Percentiles rank a stretch among this genome's conserved stretches.
Evolutionary conservation across 2,888 invertebrate genomes (phyloP).

Genomic region (Uropetala carovei): DNA sequence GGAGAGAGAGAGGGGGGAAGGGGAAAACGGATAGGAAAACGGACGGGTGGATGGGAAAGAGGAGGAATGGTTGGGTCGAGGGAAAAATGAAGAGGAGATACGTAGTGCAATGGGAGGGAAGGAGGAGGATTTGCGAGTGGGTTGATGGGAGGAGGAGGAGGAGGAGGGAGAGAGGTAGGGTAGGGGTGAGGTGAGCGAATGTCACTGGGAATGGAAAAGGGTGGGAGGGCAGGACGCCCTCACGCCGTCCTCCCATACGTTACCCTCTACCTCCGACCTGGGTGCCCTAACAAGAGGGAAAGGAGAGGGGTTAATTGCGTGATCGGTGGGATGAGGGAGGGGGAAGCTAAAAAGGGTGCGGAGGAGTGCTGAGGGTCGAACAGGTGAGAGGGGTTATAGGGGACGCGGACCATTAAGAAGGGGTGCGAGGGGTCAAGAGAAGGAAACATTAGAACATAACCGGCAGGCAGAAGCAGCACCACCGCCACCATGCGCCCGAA

Average conservation of each 20-base stretch:
- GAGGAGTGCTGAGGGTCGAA: background rate
- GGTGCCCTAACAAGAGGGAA: background rate
- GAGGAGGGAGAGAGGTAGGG: background rate
- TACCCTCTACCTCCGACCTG: background rate
- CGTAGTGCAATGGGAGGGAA: background rate
- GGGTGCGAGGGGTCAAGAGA: background rate
- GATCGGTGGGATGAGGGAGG: background rate
- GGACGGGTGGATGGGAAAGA: background rate
- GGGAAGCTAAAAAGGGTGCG: background rate
- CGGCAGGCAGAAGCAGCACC: background rate
- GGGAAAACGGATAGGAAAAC: conserved; percentile 20
- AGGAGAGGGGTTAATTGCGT: background rate
- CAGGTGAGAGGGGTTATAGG: conserved; percentile 10
- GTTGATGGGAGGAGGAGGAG: background rate
- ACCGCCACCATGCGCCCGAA: background rate
- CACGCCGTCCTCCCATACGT: background rate
- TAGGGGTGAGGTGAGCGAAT: background rate
- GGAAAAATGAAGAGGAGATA: background rate
- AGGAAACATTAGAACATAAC: conserved; percentile 3
- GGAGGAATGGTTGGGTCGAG: background rate
- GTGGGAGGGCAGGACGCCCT: background rate
- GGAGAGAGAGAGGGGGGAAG: background rate
- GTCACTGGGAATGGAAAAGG: background rate
- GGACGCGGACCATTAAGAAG: background rate
- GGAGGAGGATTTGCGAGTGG: background rate